These are phyloP conservation scores for Eurystomus gularis DNA, from an alignment of 2,113 vertebrate species.

Conservation along the genomic window DNA sequence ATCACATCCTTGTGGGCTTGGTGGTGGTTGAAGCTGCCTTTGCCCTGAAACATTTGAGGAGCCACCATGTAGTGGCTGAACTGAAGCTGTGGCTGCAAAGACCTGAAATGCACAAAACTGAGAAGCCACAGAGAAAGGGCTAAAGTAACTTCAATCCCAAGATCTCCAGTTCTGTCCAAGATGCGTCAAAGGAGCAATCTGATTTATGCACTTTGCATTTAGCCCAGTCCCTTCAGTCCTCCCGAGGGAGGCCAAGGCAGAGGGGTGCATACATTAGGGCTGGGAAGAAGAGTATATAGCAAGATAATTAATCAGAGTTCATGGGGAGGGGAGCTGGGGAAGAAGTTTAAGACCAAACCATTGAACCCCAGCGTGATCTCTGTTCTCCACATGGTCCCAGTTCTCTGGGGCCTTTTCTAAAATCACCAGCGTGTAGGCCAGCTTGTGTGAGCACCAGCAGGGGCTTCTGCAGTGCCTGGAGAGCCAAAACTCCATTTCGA, in stretches of 20 bases:
- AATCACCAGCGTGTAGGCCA: neutral
- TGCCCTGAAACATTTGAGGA: neutral
- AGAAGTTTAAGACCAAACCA: neutral
- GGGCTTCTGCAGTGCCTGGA: neutral
- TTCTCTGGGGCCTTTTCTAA: neutral
- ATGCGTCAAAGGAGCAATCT: neutral
- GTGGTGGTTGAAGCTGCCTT: neutral
- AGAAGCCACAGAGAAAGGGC: accelerated
- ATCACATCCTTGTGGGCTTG: neutral
- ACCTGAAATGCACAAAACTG: neutral
- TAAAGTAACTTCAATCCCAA: neutral
- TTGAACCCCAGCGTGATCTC: neutral
- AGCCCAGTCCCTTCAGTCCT: neutral
- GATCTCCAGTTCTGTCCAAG: neutral
- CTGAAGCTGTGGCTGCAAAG: neutral
- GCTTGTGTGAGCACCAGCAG: neutral
- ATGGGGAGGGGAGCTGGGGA: neutral
- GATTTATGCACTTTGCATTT: neutral
- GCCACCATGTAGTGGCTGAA: neutral
- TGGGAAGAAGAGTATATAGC: neutral
- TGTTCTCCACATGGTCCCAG: neutral
- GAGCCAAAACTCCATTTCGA: neutral
- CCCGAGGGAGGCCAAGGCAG: neutral
- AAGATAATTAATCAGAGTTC: neutral
- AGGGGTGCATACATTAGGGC: neutral